These are phyloP conservation scores for Dryobotodes eremita DNA, from an alignment of 2,888 invertebrate genomes.

Conservation along the genomic window DNA sequence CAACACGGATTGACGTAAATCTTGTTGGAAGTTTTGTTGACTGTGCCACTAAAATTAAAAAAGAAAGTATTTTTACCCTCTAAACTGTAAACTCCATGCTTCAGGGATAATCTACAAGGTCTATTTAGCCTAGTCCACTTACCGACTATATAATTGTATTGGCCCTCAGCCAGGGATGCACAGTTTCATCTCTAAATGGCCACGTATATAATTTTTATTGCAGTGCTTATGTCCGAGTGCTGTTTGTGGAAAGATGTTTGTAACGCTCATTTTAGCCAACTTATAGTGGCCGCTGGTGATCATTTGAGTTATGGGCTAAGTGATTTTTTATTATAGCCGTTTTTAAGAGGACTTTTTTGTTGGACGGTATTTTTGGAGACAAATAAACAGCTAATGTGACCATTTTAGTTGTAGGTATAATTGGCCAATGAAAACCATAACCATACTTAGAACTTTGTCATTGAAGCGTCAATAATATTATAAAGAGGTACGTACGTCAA, in stretches of 20 bases:
- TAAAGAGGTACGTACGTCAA: no score
- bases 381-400: background rate
- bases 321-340: conserved; percentile 44
- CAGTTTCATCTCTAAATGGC: conserved; percentile 84
- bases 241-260: conserved; percentile 67
- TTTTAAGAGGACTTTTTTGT: conserved; percentile 5
- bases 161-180: conserved; percentile 76
- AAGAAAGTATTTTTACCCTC: background rate
- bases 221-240: conserved; percentile 72
- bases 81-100: conserved; percentile 26
- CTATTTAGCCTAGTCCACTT: conserved; percentile 69
- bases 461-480: background rate
- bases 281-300: conserved; percentile 49
- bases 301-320: conserved; percentile 53
- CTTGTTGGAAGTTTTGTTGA: background rate
- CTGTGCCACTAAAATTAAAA: background rate
- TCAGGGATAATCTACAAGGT: conserved; percentile 50
- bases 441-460: background rate
- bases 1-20: background rate
- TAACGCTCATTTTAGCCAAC: conserved; percentile 53
- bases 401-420: background rate
- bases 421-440: background rate
- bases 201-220: conserved; percentile 85
- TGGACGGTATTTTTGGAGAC: background rate
- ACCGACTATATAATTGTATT: conserved; percentile 82